A percentile compares a stretch with the other conserved stretches of the same genome.
Conservation (phyloP, 2,888 invertebrate species). For the Cosmopolites sordidus region DNA sequence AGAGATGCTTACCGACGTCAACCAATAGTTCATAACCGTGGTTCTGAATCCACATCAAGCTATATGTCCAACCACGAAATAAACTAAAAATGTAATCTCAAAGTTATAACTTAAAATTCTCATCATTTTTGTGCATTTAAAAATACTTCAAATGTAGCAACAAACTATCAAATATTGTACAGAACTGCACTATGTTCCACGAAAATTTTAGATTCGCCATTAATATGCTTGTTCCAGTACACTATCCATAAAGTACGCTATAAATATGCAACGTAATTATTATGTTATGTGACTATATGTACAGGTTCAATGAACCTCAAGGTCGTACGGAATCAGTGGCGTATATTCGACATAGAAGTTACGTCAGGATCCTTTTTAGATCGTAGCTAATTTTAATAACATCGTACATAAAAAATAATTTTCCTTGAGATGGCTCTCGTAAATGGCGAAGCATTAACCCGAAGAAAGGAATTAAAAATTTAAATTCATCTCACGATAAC, state of each 20-base stretch:
- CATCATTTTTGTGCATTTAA: too few species aligned
- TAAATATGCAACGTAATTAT: slow-evolving; percentile 12
- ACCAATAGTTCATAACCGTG: too few species aligned
- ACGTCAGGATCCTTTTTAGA: not conserved
- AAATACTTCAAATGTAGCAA: too few species aligned
- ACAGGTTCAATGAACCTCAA: slow-evolving; percentile 17
- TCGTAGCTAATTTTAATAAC: not conserved
- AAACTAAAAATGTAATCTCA: too few species aligned
- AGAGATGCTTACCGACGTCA: too few species aligned
- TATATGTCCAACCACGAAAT: too few species aligned
- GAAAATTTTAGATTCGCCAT: slow-evolving; percentile 5
- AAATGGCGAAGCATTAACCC: too few species aligned
- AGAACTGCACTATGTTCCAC: not conserved
- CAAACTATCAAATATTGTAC: too few species aligned
- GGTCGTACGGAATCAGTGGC: slow-evolving; percentile 17
- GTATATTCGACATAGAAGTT: not conserved
- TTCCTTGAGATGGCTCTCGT: not conserved
- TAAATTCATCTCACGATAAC: too few species aligned
- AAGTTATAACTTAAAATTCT: too few species aligned
- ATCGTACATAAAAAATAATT: not conserved
- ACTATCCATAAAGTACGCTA: slow-evolving; percentile 8
- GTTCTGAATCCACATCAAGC: too few species aligned
- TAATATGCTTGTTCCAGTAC: slow-evolving; percentile 10
- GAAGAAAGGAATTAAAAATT: too few species aligned
- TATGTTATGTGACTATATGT: slow-evolving; percentile 18